Evolutionary conservation across 1,140 invertebrate species (phyloP), one percentile per base, ranked within the genome.

Genomic region (Pemphigus obesinymphae): DNA sequence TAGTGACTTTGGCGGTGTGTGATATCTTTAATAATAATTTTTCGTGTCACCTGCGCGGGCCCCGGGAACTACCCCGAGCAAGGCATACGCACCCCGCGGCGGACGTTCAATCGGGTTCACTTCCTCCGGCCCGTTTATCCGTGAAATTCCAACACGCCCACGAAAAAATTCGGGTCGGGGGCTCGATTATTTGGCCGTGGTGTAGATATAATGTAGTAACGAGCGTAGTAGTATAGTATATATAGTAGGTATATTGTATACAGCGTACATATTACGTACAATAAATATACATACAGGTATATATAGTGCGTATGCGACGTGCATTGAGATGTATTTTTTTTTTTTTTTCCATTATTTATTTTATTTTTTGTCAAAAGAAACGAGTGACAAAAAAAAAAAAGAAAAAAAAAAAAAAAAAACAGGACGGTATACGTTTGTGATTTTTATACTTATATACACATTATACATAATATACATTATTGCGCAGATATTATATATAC

Each of bases 81-180:
- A 8, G 26, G 29, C 29, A 31, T 6, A 7, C 7, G 13, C 70
- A 76, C 73, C 73, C 73, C 73, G 73, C 31, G 31, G 66, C n/a
- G 66, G 50, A 76, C 73, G 50, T 55, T 76, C 73, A 76, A 76
- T 53, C 50, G 73, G 17, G 50, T 53, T 53, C 50, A 76, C 73
- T 76, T 76, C 73, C 73, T 76, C 48, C 31, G 73, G 50, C 31
- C 58, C 73, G 50, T 76, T 76, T 76, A 31, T 37, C 73, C 73
- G 50, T 76, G 73, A 76, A 76, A 76, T 76, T 76, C 73, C 73
- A 58, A 76, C 50, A 76, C 73, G 73, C 73, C 73, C 73, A 76
- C 73, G 34, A 76, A 50, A 26, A 37, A 43, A 70, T 43, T 26
- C 37, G 37, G 26, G 66, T 70, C 66, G 17, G 13, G 37, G 66